Base-by-base conservation (phyloP, 2,113 vertebrate genomes). In the Terrapene triunguis region DNA sequence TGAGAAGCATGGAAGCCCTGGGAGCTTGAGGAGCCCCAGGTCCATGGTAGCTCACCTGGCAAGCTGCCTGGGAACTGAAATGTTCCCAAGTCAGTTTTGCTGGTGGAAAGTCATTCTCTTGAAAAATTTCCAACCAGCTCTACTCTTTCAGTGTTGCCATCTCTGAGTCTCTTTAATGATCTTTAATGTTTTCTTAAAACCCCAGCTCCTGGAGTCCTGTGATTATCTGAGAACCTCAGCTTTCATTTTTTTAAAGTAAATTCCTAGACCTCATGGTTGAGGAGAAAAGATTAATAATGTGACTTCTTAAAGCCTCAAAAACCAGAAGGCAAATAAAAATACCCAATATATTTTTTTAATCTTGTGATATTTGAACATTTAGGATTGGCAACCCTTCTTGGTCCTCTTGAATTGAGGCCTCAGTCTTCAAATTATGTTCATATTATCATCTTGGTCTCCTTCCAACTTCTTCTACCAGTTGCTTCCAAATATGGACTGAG, bases 21-120 rank as follows among this genome's bases (percentile, higher is more conserved):
- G 29, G 6, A 13, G 27, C 29, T 35, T 14, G 6, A 62, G 59
- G 59, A 62, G 13, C 29, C 29, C 29, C 53, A 62, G 59, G 6
- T 16, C 59, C 29, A 5, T 35, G 89, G 88, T 95, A 97, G 94
- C 82, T 96, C 91, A 97, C 95, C 89, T 95, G 91, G 93, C 91
- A 96, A 84, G 91, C 88, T 84, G 85, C 50, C 87, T 47, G 89
- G 74, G 85, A 93, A 95, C 95, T 94, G 51, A 8, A 92, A 95
- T 48, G 42, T 89, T 92, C 83, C 72, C 54, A 74, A 42, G 79
- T 88, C 89, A 38, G n/a, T 21, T 38, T 21, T 72, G 65, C 19
- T 38, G n/a, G n/a, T 72, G 19, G 17, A 72, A 72, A 22, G n/a
- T 4, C 65, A 22, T 72, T 72, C 65, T 11, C n/a, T 11, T 72